Base-by-base conservation (phyloP, 2,113 vertebrate genomes). In the Coryphaenoides rupestris region DNA sequence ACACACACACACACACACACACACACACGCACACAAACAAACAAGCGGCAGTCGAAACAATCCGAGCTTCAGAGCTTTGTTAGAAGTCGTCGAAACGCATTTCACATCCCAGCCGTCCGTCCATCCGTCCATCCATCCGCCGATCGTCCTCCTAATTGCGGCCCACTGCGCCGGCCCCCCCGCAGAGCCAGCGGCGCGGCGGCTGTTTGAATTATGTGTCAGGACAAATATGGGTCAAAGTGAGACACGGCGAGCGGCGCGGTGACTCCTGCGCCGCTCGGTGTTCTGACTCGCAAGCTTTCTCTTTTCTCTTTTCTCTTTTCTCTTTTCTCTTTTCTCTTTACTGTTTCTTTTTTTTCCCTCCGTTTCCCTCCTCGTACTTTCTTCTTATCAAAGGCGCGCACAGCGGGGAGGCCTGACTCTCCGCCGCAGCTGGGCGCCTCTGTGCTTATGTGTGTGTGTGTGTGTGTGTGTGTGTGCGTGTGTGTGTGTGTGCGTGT, bases 211-310 rank as follows among this genome's bases (percentile, higher is more conserved):
- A 85, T 84, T 78, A 86, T 79, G 77, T 79, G 76, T 86, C 78
- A 80, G 85, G 83, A 89, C 85, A 89, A 89, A 89, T 89, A 85
- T 89, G 85, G 87, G 86, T 89, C 87, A 89, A 87, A 86, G 83
- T 79, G 80, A 86, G 86, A 82, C 83, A 86, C 84, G n/a, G n/a
- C n/a, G n/a, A n/a, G 83, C 86, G 82, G 82, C 82, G 72, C 59
- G 58, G 66, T 80, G 76, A 76, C 79, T 88, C 80, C 79, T 86
- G 73, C 72, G n/a, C 68, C 66, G 75, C 84, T 84, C 83, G 82
- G 84, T 85, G 80, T 80, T 69, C 84, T 26, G 24, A 3, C n/a
- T n/a, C n/a, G n/a, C n/a, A n/a, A n/a, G n/a, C 24, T 26, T 26
- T 26, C 24, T 26, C 24, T 26, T 6, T 26, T 26, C 3, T n/a